phyloP scores from a whole-genome alignment of 2,888 invertebrate species.

The Spilarctia lutea region DNA sequence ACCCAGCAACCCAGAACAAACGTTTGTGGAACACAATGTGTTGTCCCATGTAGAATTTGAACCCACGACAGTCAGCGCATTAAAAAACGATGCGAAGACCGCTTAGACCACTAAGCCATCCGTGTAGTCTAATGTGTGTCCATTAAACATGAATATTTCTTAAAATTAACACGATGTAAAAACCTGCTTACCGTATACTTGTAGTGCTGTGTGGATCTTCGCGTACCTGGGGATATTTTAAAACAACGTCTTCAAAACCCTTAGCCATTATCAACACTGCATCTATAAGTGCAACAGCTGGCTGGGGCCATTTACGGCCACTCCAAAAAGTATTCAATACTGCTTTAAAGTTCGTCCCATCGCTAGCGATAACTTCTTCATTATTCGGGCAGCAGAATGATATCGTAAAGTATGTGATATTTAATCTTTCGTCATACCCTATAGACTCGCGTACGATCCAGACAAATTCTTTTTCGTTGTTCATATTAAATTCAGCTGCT shows the following conservation, averaged over 20 bases:
- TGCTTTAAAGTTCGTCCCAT: background rate
- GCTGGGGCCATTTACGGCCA: conserved; percentile 8
- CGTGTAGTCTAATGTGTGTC: background rate
- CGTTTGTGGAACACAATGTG: too few species aligned
- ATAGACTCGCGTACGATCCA: conserved; percentile 23
- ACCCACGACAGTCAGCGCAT: too few species aligned
- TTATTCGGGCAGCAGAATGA: conserved; percentile 10
- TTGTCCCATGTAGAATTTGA: too few species aligned
- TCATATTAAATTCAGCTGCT: conserved; percentile 17
- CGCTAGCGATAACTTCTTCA: background rate
- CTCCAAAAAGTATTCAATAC: background rate
- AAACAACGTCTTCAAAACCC: conserved; percentile 6
- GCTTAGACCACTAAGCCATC: too few species aligned
- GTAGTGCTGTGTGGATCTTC: conserved; percentile 13
- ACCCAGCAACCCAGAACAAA: too few species aligned
- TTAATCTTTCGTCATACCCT: background rate
- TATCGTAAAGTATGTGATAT: conserved; percentile 14
- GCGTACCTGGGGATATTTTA: conserved; percentile 8
- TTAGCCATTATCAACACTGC: conserved; percentile 7
- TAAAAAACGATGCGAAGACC: too few species aligned
- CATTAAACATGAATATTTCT: background rate
- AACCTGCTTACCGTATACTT: conserved; percentile 11
- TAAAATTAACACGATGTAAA: background rate
- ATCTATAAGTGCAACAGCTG: conserved; percentile 13
- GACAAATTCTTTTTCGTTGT: conserved; percentile 3